Evolutionary conservation across 2,888 invertebrate species (phyloP), one percentile per base, ranked within the genome.

Genomic region (Eurytoma californica): DNA sequence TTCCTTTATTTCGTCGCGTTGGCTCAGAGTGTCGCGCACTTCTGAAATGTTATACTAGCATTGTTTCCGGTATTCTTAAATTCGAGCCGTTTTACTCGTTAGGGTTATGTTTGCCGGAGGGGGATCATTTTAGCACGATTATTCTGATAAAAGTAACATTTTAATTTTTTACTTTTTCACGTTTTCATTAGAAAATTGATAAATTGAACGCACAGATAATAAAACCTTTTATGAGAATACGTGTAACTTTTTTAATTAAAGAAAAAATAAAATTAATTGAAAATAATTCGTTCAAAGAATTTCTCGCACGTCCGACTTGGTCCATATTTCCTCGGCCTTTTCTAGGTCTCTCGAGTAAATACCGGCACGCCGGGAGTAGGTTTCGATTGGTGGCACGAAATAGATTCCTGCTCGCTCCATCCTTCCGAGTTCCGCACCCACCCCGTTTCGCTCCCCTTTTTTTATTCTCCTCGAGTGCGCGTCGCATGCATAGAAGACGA

Each of bases 261-360:
- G 39, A 14, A 20, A 24, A 28, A 24, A 16, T 28, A 30, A 47
- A 39, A 63, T 18, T 16, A 63, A 66, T 18, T 5, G 47, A 66
- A 51, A 66, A 5, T 51, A 66, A 66, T 66, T 13, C 12, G 14
- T 20, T 9, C 3, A 18, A 18, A 49, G 20, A 9, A 63, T 72
- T 63, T 53, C 49, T 14, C 39, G 51, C 72, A 72, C 65, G 72
- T 53, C 12, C 55, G 70, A 78, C 69, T 72, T 72, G 67, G 72
- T 68, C 77, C 39, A 72, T 66, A 77, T 69, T 77, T 53, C 9
- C 77, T 73, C 78, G 80, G 61, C 78, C 82, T 80, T 82, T 82
- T 82, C 79, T 82, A 80, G 83, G 83, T 80, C 73, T 72, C 82
- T 82, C 81, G 77, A 77, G 66, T 72, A 66, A 72, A 77, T 77